A percentile compares a stretch with the other conserved stretches of the same genome.
Conservation (phyloP, 2,888 invertebrate genomes). For the Cristatella mucedo region DNA sequence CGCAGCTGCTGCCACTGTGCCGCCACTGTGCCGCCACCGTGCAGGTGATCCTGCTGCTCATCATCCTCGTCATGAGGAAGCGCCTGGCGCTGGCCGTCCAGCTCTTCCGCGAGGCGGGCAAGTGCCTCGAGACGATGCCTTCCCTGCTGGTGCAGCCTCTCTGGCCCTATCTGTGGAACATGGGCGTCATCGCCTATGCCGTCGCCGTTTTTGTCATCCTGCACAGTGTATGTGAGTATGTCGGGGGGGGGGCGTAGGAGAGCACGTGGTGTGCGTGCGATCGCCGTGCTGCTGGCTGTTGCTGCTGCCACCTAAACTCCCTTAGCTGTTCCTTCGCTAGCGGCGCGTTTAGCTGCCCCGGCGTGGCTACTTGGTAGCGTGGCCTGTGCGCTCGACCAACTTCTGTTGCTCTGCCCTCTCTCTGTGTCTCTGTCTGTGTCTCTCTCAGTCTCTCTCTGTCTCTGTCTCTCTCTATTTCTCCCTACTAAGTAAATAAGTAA, state of each 20-base stretch:
- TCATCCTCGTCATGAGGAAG: slow-evolving; percentile 54
- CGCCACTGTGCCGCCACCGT: slow-evolving; percentile 38
- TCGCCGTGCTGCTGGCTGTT: not conserved
- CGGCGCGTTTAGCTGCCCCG: no score
- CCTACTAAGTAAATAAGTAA: no score
- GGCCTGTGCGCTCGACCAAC: no score
- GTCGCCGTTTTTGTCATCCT: slow-evolving; percentile 64
- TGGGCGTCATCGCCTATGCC: slow-evolving; percentile 70
- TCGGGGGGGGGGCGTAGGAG: slow-evolving; percentile 16
- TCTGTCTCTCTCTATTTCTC: no score
- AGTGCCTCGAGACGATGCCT: slow-evolving; percentile 67
- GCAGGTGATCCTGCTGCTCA: slow-evolving; percentile 42
- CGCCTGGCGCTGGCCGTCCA: slow-evolving; percentile 47
- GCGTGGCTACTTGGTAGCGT: no score
- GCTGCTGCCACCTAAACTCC: no score
- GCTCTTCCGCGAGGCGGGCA: slow-evolving; percentile 73
- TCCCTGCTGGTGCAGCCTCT: slow-evolving; percentile 58
- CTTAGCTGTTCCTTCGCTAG: no score
- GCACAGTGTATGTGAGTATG: slow-evolving; percentile 47
- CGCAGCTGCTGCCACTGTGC: no score
- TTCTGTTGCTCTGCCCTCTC: no score
- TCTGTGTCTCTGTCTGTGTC: no score
- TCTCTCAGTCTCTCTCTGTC: no score
- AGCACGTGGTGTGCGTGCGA: slow-evolving; percentile 14
- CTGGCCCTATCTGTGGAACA: slow-evolving; percentile 57